Base-by-base conservation (phyloP, 2,888 invertebrate genomes). In the Platynereis dumerilii region DNA sequence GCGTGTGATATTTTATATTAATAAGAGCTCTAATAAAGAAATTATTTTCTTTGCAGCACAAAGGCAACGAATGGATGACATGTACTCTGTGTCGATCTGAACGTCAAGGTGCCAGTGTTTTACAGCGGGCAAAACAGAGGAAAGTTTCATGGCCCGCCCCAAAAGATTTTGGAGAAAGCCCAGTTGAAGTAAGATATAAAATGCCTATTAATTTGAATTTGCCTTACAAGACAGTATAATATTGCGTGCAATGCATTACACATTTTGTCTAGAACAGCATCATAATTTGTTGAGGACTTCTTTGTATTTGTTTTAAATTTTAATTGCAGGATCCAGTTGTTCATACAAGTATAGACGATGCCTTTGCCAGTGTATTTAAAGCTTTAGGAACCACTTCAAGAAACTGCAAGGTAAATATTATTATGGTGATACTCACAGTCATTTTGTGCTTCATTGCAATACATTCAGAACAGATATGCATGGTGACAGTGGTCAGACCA, bases 301-400 rank as follows among this genome's bases (percentile, higher is more conserved):
- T 55, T 55, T 24, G 17, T 12, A 34, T 34, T 34, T 34, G 34
- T 34, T 34, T 34, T 7, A 7, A 12, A 34, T 34, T 34, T 7
- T 34, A 56, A n/a, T 63, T 65, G 17, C 42, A 72, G 71, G 72
- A 72, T 39, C 71, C 69, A 12, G 56, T 58, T 5, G 67, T 67
- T 12, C 69, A 73, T 62, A 73, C 74, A 24, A 68, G 71, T 34
- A 64, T 76, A 26, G 75, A 76, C 65, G 76, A 76, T 64, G 75
- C 76, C 7, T 75, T 76, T 66, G 58, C 74, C 7, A 64, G 66
- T 39, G 64, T 76, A 28, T 42, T 74, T 53, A 69, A 74, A 58
- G 71, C 67, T 29, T 69, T 76, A 72, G 70, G 71, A 17, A 66
- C 72, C 15, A 71, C 74, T 7, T 68, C 75, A n/a, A 70, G 69